These are phyloP conservation scores for Somateria mollissima DNA, from an alignment of 2,797 vertebrate genomes.

Conservation along the genomic window DNA sequence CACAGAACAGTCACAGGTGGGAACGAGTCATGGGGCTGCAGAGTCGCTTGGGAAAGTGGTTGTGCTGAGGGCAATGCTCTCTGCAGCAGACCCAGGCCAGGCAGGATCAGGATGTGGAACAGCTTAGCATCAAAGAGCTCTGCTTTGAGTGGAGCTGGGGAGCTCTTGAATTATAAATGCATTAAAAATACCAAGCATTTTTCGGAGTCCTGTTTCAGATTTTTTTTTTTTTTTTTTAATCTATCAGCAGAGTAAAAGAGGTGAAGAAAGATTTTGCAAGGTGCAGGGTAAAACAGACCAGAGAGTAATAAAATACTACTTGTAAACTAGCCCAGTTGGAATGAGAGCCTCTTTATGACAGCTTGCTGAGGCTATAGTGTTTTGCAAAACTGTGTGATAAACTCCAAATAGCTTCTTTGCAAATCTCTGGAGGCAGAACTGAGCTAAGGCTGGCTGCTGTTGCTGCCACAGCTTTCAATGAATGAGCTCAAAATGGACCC, in stretches of 20 bases:
- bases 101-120: neutral
- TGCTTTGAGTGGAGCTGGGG: neutral
- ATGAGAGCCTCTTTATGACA: constrained; percentile 64
- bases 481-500: constrained; percentile 70
- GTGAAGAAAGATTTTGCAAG: constrained; percentile 56
- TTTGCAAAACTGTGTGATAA: constrained; percentile 71
- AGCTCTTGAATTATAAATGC: constrained; percentile 61
- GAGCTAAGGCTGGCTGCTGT: constrained; percentile 63
- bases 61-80: neutral
- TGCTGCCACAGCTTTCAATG: constrained; percentile 69
- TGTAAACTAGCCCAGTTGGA: constrained; percentile 60
- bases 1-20: neutral
- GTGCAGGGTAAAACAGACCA: constrained; percentile 54
- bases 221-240: constrained; percentile 29
- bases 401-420: constrained; percentile 71
- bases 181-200: constrained; percentile 65
- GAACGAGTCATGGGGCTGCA: neutral
- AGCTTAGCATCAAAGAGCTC: constrained; percentile 36
- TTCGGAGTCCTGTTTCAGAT: constrained; percentile 10
- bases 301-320: constrained; percentile 51
- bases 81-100: neutral
- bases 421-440: constrained; percentile 68
- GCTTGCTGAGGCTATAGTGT: constrained; percentile 47
- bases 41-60: neutral
- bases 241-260: constrained; percentile 26